These are phyloP conservation scores for Drosophila grimshawi DNA, from an alignment of 1,140 invertebrate genomes.

Conservation along the genomic window DNA sequence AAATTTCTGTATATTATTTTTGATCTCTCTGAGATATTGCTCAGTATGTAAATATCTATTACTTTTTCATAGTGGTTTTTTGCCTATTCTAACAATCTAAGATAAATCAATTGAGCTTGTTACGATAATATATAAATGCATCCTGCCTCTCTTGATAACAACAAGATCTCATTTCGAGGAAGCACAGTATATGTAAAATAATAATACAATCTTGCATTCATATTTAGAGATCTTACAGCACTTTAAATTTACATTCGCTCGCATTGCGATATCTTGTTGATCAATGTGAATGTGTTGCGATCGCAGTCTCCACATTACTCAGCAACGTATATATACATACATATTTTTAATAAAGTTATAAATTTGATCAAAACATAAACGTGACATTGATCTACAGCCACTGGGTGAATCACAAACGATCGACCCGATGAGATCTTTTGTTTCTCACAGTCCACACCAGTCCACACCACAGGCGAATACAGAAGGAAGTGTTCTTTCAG, in stretches of 20 bases:
- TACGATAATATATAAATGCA: too few species aligned
- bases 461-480: constrained; percentile 8
- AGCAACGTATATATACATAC: constrained; percentile 3
- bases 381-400: constrained; percentile 78
- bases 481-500: constrained; percentile 30
- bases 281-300: constrained; percentile 33
- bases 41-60: too few species aligned
- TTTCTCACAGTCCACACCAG: constrained; percentile 52
- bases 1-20: too few species aligned
- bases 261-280: constrained; percentile 1
- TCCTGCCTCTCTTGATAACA: too few species aligned
- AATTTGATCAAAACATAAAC: constrained; percentile 72
- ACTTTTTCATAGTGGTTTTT: too few species aligned
- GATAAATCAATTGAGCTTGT: too few species aligned
- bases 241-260: constrained; percentile 1
- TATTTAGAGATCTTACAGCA: neutral
- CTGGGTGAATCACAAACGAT: constrained; percentile 38
- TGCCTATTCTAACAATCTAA: too few species aligned
- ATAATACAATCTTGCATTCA: constrained; percentile 8
- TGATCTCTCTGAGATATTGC: too few species aligned
- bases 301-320: constrained; percentile 12
- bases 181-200: constrained; percentile 15
- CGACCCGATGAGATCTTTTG: constrained; percentile 46
- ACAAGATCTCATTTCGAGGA: neutral
- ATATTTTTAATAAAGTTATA: constrained; percentile 79